A percentile compares a stretch with the other conserved stretches of the same genome.
Conservation (phyloP, 2,113 vertebrate genomes). For the Epinephelus moara region DNA sequence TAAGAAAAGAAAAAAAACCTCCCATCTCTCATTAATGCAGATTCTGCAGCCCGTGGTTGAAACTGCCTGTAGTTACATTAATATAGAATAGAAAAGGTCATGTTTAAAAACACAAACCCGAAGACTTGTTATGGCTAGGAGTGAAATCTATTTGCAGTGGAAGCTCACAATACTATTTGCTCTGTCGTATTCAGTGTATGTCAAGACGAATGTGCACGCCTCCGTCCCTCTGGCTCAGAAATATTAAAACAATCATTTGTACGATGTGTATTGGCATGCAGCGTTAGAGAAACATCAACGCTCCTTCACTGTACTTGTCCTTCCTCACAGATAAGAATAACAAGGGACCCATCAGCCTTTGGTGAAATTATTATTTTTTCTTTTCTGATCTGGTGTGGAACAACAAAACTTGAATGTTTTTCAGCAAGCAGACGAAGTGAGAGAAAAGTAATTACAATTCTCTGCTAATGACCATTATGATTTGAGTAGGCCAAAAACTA, state of each 20-base stretch:
- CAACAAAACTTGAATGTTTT: slow-evolving; percentile 43
- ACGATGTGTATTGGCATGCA: slow-evolving; percentile 6
- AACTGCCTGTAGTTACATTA: slow-evolving; percentile 79
- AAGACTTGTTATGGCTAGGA: slow-evolving; percentile 63
- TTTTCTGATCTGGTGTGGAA: slow-evolving; percentile 35
- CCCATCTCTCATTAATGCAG: slow-evolving; percentile 77
- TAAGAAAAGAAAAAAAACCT: slow-evolving; percentile 28
- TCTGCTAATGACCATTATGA: slow-evolving; percentile 42
- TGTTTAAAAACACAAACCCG: slow-evolving; percentile 73
- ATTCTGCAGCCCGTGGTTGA: slow-evolving; percentile 65
- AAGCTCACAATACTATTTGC: slow-evolving; percentile 34
- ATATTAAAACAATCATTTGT: slow-evolving; percentile 52
- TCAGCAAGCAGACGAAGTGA: slow-evolving; percentile 30
- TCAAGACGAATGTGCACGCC: slow-evolving; percentile 27
- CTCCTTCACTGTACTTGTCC: slow-evolving; percentile 39
- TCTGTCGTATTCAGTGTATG: slow-evolving; percentile 31
- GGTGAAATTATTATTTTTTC: slow-evolving; percentile 36
- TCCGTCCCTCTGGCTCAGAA: slow-evolving; percentile 20
- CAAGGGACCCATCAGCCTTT: slow-evolving; percentile 28
- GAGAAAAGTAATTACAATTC: slow-evolving; percentile 53
- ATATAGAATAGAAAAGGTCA: slow-evolving; percentile 81
- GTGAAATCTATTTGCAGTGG: slow-evolving; percentile 57
- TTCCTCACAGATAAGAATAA: slow-evolving; percentile 47
- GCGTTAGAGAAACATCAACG: slow-evolving; percentile 24
- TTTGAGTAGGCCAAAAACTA: slow-evolving; percentile 45